Evolutionary conservation across 1,140 invertebrate species (phyloP).

Genomic region (Papilio xuthus): DNA sequence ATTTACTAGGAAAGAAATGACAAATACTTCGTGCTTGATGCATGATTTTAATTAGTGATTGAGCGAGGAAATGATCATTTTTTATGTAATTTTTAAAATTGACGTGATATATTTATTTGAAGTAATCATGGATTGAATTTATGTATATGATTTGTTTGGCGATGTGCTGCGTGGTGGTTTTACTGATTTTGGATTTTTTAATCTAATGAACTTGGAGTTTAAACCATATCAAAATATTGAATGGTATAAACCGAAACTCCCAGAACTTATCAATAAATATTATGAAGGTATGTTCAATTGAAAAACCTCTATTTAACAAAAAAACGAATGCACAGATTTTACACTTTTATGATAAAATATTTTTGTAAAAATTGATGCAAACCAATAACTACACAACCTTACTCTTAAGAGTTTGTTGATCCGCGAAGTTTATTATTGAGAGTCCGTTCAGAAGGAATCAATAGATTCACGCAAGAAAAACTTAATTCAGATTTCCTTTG

Average conservation of each 20-base stretch:
- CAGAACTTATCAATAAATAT: background rate
- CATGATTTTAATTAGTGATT: constrained; percentile 7
- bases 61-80: background rate
- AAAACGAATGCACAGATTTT: background rate
- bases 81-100: background rate
- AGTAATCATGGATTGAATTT: constrained; percentile 14
- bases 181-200: background rate
- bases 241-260: background rate
- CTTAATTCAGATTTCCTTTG: background rate
- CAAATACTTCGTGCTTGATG: constrained; percentile 45
- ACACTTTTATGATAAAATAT: too few species aligned
- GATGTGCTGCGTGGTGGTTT: background rate
- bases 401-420: too few species aligned
- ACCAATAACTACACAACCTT: too few species aligned
- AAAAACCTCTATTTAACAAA: background rate
- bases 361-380: too few species aligned
- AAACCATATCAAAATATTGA: background rate
- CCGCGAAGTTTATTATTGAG: background rate
- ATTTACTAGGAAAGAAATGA: constrained; percentile 76
- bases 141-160: background rate
- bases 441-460: background rate
- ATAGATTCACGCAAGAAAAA: background rate
- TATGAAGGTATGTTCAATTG: too few species aligned
- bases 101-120: constrained; percentile 21
- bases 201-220: background rate